These are phyloP conservation scores for Stomatorhinus walkeri DNA, from an alignment of 2,797 vertebrate genomes.

Conservation along the genomic window DNA sequence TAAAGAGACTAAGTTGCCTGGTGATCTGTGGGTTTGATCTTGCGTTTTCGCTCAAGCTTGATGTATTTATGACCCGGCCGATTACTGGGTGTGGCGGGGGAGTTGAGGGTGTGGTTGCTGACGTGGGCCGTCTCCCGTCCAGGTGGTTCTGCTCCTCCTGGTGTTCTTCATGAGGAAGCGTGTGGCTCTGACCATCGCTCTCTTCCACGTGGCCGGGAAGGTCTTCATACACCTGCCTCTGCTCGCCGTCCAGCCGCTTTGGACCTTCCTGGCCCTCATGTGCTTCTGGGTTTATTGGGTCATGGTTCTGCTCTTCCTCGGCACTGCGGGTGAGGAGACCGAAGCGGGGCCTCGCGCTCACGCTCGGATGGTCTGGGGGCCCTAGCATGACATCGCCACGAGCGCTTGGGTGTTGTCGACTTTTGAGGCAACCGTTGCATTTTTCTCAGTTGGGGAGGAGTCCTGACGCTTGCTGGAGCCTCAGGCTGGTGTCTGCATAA, in stretches of 20 bases:
- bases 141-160: constrained; percentile 85
- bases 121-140: background rate
- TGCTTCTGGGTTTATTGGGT: constrained; percentile 96
- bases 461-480: background rate
- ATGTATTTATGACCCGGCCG: background rate
- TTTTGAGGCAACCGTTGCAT: background rate
- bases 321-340: constrained; percentile 73
- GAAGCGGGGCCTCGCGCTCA: constrained; percentile 15
- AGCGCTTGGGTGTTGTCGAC: background rate
- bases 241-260: constrained; percentile 87
- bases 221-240: constrained; percentile 88
- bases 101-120: background rate
- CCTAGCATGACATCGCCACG: background rate
- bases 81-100: background rate
- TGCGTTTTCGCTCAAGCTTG: background rate
- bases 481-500: background rate
- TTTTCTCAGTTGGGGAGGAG: background rate
- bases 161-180: constrained; percentile 94
- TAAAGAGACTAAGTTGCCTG: background rate
- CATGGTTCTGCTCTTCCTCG: constrained; percentile 82
- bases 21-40: background rate
- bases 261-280: constrained; percentile 90
- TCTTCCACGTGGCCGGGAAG: constrained; percentile 94
- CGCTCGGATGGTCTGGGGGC: background rate
- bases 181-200: constrained; percentile 86